These are phyloP conservation scores for Oryzias melastigma DNA, from an alignment of 2,113 vertebrate species.

Conservation along the genomic window DNA sequence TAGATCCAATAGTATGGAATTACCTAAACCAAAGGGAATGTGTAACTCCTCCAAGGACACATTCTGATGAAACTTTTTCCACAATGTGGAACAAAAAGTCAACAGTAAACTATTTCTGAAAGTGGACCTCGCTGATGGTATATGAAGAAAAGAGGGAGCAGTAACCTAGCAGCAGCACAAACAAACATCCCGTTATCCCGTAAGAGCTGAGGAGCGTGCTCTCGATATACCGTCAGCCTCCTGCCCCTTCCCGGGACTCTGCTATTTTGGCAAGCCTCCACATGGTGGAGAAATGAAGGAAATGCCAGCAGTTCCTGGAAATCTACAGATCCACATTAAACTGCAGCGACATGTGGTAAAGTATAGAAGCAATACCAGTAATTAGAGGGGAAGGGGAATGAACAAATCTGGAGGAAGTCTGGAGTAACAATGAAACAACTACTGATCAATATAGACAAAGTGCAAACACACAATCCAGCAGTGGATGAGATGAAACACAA, in stretches of 20 bases:
- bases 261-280: slow-evolving; percentile 44
- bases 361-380: slow-evolving; percentile 51
- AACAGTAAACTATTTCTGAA: slow-evolving; percentile 8
- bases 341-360: slow-evolving; percentile 38
- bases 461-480: too few species aligned
- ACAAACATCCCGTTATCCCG: slow-evolving; percentile 46
- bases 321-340: slow-evolving; percentile 51
- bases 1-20: slow-evolving; percentile 9
- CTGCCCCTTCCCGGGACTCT: slow-evolving; percentile 19
- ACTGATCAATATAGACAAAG: too few species aligned
- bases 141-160: slow-evolving; percentile 21
- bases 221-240: slow-evolving; percentile 16
- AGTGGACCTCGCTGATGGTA: slow-evolving; percentile 12
- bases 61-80: not conserved
- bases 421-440: slow-evolving; percentile 9
- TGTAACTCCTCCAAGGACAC: not conserved
- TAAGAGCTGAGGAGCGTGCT: slow-evolving; percentile 3
- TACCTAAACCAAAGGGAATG: slow-evolving; percentile 1
- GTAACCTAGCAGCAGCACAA: slow-evolving; percentile 60
- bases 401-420: slow-evolving; percentile 53
- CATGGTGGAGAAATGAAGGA: slow-evolving; percentile 29
- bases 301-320: slow-evolving; percentile 53
- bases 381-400: slow-evolving; percentile 45
- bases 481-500: too few species aligned
- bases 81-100: not conserved